Evolutionary conservation across 2,888 invertebrate species (phyloP).

Genomic region (Nemotelus pantherinus): DNA sequence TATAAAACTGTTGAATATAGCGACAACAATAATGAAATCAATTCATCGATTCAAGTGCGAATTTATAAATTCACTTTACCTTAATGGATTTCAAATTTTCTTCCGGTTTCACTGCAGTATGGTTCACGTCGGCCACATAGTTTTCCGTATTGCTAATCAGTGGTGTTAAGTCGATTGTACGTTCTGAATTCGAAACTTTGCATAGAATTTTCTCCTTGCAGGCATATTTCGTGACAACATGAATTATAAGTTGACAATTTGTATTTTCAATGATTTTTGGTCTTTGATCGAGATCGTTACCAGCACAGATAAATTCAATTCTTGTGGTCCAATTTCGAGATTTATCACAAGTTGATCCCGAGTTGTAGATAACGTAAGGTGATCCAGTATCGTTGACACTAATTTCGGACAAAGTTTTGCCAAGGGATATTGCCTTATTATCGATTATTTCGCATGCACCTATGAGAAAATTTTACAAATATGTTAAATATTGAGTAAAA

Average conservation of each 20-base stretch:
- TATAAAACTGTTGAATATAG: no score
- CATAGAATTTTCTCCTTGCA: slow-evolving; percentile 63
- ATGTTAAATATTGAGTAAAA: no score
- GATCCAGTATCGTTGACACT: slow-evolving; percentile 62
- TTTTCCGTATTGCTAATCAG: slow-evolving; percentile 62
- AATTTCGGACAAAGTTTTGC: slow-evolving; percentile 59
- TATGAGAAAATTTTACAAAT: slow-evolving; percentile 51
- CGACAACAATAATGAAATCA: no score
- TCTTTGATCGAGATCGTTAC: slow-evolving; percentile 46
- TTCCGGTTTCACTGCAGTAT: slow-evolving; percentile 56
- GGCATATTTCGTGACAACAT: slow-evolving; percentile 62
- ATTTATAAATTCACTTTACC: slow-evolving; percentile 6
- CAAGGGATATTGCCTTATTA: slow-evolving; percentile 59
- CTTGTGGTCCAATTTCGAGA: slow-evolving; percentile 60
- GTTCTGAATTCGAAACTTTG: slow-evolving; percentile 56
- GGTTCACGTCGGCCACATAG: slow-evolving; percentile 61
- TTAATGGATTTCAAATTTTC: slow-evolving; percentile 60
- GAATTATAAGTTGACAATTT: slow-evolving; percentile 63
- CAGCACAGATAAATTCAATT: slow-evolving; percentile 64
- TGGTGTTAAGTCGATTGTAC: slow-evolving; percentile 61
- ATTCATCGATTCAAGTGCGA: no score
- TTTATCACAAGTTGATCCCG: slow-evolving; percentile 57
- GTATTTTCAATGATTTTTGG: slow-evolving; percentile 64
- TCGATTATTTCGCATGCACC: slow-evolving; percentile 60
- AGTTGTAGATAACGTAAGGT: slow-evolving; percentile 62